Evolutionary conservation across 2,888 invertebrate species (phyloP).

Genomic region (Callosobruchus maculatus): DNA sequence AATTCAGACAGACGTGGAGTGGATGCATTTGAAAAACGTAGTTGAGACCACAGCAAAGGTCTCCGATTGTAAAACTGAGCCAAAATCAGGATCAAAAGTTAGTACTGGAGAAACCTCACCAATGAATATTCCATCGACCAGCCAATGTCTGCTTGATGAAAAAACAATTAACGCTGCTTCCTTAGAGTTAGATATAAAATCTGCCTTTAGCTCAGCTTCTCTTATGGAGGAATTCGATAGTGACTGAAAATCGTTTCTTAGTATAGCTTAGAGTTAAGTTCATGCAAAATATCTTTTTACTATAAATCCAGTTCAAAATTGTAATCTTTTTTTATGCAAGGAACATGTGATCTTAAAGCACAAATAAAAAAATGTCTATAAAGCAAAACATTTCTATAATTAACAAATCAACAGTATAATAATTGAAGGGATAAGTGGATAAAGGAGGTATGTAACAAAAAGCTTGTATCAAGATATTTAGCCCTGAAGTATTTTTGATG

Average conservation of each 20-base stretch:
- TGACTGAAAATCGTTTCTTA: conserved; percentile 23
- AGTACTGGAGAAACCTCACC: not conserved
- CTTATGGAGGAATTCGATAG: conserved; percentile 20
- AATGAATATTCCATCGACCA: not conserved
- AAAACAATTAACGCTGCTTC: not conserved
- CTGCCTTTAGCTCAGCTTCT: not conserved
- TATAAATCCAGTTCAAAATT: too few species aligned
- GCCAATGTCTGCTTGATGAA: not conserved
- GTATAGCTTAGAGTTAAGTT: too few species aligned
- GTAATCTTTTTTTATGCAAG: too few species aligned
- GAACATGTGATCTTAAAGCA: too few species aligned
- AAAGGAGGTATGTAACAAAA: too few species aligned
- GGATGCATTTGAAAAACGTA: conserved; percentile 31
- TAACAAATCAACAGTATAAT: too few species aligned
- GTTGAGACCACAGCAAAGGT: conserved; percentile 6
- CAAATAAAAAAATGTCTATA: too few species aligned
- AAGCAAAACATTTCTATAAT: too few species aligned
- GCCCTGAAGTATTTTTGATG: too few species aligned
- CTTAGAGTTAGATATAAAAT: not conserved
- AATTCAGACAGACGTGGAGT: conserved; percentile 33
- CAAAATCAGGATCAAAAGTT: not conserved
- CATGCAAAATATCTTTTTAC: too few species aligned
- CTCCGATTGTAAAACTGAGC: not conserved
- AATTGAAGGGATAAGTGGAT: too few species aligned
- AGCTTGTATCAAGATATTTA: too few species aligned